Conservation (phyloP, 2,113 vertebrate species). For the Pygoscelis antarcticus region DNA sequence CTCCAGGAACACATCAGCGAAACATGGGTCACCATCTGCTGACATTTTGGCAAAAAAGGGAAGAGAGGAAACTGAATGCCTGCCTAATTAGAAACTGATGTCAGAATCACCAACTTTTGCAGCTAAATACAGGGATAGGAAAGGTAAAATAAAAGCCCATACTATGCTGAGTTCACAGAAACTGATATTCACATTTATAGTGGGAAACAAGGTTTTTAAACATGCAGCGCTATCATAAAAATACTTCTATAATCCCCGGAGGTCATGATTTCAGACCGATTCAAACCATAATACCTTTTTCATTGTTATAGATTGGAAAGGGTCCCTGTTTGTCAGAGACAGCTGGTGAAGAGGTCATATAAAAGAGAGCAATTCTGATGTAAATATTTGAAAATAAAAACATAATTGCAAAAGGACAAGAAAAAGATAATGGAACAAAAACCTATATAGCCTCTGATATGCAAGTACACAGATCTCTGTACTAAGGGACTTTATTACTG, state of each 20-base stretch:
- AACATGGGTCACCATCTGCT: conserved; percentile 40
- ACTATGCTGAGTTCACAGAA: not conserved
- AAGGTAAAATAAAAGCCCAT: not conserved
- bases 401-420: not conserved
- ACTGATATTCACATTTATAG: not conserved
- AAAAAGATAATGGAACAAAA: not conserved
- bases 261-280: not conserved
- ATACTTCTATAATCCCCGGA: not conserved
- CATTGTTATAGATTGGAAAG: not conserved
- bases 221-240: not conserved
- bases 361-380: not conserved
- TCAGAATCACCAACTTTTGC: not conserved
- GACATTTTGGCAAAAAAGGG: not conserved
- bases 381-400: not conserved
- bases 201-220: not conserved
- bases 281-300: not conserved
- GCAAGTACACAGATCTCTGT: not conserved
- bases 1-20: not conserved
- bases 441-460: rapidly evolving
- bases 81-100: conserved; percentile 7
- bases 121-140: not conserved
- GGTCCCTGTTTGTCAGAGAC: not conserved
- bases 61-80: not conserved
- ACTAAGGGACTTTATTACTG: not conserved
- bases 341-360: not conserved